Percentiles rank a stretch among this genome's conserved stretches.
phyloP scores from a whole-genome alignment of 2,888 invertebrate genomes.

The Teleogryllus oceanicus region DNA sequence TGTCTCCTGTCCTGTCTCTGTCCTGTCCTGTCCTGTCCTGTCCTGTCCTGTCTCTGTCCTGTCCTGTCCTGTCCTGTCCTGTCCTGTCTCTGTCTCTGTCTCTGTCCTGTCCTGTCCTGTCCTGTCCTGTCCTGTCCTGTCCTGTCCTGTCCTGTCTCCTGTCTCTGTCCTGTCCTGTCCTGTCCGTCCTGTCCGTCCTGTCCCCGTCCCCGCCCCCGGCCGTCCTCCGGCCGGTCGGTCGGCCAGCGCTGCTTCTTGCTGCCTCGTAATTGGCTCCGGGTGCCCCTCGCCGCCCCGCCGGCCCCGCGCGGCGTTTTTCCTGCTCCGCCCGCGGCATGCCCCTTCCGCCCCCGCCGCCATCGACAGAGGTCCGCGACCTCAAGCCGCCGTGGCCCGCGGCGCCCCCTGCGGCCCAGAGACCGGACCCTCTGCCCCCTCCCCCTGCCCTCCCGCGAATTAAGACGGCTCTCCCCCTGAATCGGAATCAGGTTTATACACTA shows the following conservation, averaged over 20 bases:
- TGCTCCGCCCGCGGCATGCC: background rate
- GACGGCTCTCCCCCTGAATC: no score
- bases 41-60: no score
- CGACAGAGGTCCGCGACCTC: no score
- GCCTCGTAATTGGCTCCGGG: slow-evolving; percentile 10
- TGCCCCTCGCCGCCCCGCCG: background rate
- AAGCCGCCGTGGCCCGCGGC: no score
- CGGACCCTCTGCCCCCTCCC: no score
- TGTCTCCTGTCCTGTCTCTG: no score
- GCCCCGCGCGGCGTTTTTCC: background rate
- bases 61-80: background rate
- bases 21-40: background rate
- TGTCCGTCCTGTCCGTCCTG: background rate
- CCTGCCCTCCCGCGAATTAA: no score
- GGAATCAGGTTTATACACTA: no score
- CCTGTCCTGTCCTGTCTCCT: background rate
- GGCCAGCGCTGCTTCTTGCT: background rate
- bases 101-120: background rate
- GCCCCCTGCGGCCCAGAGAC: no score
- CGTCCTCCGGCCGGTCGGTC: background rate
- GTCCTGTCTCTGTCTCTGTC: no score
- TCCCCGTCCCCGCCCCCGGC: background rate
- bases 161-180: background rate
- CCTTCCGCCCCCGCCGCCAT: background rate
- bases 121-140: background rate